phyloP scores from a whole-genome alignment of 2,888 invertebrate species.

The Apodemia duryi region DNA sequence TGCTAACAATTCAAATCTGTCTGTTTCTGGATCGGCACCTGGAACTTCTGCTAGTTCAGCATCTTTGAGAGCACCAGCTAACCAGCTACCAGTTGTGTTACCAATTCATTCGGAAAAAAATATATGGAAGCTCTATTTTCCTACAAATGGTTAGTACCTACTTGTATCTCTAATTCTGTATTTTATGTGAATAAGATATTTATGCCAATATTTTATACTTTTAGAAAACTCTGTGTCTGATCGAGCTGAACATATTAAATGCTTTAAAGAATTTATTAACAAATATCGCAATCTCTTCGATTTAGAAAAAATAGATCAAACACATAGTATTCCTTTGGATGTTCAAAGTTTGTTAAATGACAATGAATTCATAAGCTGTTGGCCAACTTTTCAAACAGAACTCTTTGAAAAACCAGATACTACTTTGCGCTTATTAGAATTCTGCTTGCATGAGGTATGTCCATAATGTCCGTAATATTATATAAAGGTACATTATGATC shows the following conservation, averaged over 20 bases:
- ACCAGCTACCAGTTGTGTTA: constrained; percentile 57
- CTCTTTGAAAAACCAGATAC: constrained; percentile 83
- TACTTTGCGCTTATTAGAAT: constrained; percentile 84
- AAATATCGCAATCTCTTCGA: constrained; percentile 67
- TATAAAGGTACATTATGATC: not conserved
- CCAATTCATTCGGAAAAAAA: constrained; percentile 66
- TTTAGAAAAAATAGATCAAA: constrained; percentile 78
- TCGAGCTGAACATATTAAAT: constrained; percentile 27
- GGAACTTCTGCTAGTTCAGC: constrained; percentile 40
- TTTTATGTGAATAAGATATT: not conserved
- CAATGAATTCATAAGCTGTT: constrained; percentile 73
- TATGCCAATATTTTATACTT: constrained; percentile 27
- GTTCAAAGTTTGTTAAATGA: constrained; percentile 77
- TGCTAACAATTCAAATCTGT: constrained; percentile 42
- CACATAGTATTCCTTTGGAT: constrained; percentile 79
- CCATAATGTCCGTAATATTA: not conserved
- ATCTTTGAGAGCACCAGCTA: constrained; percentile 60
- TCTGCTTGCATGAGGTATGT: constrained; percentile 87
- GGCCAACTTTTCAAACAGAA: constrained; percentile 83
- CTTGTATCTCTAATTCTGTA: not conserved
- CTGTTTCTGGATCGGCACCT: constrained; percentile 34
- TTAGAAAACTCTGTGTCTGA: constrained; percentile 44
- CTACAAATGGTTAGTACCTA: constrained; percentile 77
- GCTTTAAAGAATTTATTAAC: constrained; percentile 47
- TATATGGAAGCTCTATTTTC: constrained; percentile 90